Percentiles rank a stretch among this genome's conserved stretches.
Conservation (phyloP, 2,888 invertebrate genomes). For the Drosophila siamana region DNA sequence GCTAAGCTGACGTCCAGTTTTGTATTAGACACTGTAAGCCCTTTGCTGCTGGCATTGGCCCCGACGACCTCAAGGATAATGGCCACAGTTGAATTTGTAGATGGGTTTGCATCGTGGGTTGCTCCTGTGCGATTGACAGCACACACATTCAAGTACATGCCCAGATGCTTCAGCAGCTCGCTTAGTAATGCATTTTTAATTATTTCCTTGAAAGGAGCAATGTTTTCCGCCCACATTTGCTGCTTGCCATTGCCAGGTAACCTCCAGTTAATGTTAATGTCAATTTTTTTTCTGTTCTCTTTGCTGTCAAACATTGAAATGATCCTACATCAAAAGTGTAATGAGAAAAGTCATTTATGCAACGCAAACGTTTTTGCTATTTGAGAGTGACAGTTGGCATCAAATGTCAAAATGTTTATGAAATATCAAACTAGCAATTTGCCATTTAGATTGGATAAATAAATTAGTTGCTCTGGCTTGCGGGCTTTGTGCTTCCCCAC, state of each 20-base stretch:
- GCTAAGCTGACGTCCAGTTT: conserved; percentile 33
- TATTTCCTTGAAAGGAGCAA: conserved; percentile 10
- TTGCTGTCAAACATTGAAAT: conserved; percentile 27
- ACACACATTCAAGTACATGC: too few species aligned
- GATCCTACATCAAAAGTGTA: conserved; percentile 18
- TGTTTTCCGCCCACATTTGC: background rate
- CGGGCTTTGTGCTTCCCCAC: background rate
- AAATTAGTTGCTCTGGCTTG: conserved; percentile 17
- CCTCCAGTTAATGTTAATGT: conserved; percentile 5
- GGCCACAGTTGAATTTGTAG: conserved; percentile 26
- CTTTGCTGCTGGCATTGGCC: conserved; percentile 64
- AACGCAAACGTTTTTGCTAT: background rate
- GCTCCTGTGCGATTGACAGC: conserved; percentile 41
- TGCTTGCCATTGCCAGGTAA: conserved; percentile 8
- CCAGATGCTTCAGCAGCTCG: too few species aligned
- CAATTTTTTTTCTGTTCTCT: background rate
- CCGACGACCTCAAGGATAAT: conserved; percentile 61
- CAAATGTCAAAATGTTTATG: background rate
- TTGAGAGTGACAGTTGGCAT: conserved; percentile 4
- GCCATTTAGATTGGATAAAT: background rate
- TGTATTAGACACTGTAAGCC: conserved; percentile 42
- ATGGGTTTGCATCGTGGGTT: conserved; percentile 43
- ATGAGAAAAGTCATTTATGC: conserved; percentile 17
- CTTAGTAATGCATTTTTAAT: conserved; percentile 43
- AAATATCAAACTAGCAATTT: background rate